A percentile compares a stretch with the other conserved stretches of the same genome.
phyloP scores from a whole-genome alignment of 2,888 invertebrate genomes.

The Zygaena filipendulae region DNA sequence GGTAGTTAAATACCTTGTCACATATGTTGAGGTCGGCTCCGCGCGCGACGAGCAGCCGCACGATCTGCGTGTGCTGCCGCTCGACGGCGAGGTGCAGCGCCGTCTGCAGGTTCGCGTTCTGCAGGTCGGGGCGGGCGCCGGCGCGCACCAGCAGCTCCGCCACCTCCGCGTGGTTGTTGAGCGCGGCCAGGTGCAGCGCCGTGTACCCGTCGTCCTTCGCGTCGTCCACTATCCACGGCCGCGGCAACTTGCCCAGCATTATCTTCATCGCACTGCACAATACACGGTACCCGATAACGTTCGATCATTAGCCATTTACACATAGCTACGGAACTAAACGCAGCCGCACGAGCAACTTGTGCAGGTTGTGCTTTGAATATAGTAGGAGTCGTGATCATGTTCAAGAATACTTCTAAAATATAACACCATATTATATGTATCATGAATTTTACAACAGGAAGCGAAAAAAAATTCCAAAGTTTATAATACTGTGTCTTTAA shows the following conservation, averaged over 20 bases:
- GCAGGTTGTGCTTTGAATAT: too few relatives aligned
- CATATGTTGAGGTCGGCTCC: conserved; percentile 94
- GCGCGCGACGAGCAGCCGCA: conserved; percentile 90
- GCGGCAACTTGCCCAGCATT: conserved; percentile 89
- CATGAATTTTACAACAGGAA: too few relatives aligned
- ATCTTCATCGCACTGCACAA: conserved; percentile 93
- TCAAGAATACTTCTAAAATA: too few relatives aligned
- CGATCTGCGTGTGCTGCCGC: conserved; percentile 97
- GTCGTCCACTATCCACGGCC: conserved; percentile 98
- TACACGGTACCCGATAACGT: too few relatives aligned
- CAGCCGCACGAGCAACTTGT: too few relatives aligned
- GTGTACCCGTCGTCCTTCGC: conserved; percentile 99
- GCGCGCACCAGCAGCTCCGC: conserved; percentile 91
- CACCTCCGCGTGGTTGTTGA: conserved; percentile 97
- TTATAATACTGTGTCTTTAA: too few relatives aligned
- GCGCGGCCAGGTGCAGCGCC: conserved; percentile 93
- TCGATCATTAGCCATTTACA: too few relatives aligned
- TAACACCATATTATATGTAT: too few relatives aligned
- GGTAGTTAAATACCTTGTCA: too few relatives aligned
- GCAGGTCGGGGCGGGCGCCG: conserved; percentile 93
- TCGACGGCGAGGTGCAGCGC: conserved; percentile 95
- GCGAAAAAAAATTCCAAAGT: too few relatives aligned
- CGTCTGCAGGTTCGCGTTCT: conserved; percentile 95
- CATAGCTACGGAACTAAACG: too few relatives aligned
- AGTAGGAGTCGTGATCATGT: too few relatives aligned